Percentiles rank a stretch among this genome's conserved stretches.
Conservation (phyloP, 1,140 invertebrate species). For the Neomicropteryx cornuta region DNA sequence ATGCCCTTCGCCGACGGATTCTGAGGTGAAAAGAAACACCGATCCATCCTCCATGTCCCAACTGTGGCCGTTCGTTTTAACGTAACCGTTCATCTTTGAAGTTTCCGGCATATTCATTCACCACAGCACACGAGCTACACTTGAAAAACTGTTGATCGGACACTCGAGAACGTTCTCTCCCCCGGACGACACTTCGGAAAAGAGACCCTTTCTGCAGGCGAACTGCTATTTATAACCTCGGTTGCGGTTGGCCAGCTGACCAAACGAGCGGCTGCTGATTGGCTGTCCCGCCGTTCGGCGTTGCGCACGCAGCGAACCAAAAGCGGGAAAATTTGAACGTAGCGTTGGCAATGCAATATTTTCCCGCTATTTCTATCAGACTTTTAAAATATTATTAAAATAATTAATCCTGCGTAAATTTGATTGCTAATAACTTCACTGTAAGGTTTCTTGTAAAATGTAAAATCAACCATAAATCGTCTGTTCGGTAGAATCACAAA, state of each 20-base stretch:
- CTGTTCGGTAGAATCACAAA: too few relatives aligned
- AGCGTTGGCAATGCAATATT: too few relatives aligned
- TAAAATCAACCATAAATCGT: too few relatives aligned
- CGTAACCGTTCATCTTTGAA: slow-evolving; percentile 62
- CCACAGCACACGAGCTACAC: slow-evolving; percentile 7
- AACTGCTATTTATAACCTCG: slow-evolving; percentile 37
- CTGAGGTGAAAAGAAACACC: slow-evolving; percentile 95
- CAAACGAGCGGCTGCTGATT: slow-evolving; percentile 14
- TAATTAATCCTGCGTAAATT: too few relatives aligned
- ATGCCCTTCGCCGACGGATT: slow-evolving; percentile 98
- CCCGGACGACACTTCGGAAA: slow-evolving; percentile 34
- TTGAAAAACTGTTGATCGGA: not conserved
- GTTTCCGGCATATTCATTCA: slow-evolving; percentile 56
- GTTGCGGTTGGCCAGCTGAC: slow-evolving; percentile 17
- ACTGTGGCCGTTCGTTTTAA: slow-evolving; percentile 56
- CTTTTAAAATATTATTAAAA: too few relatives aligned
- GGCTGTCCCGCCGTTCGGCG: slow-evolving; percentile 20
- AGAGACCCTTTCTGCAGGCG: slow-evolving; percentile 29
- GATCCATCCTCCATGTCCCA: slow-evolving; percentile 73
- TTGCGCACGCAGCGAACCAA: too few relatives aligned
- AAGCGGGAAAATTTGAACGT: too few relatives aligned
- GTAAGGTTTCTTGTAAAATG: too few relatives aligned
- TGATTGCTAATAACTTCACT: too few relatives aligned
- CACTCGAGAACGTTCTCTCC: slow-evolving; percentile 2
- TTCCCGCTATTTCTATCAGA: too few relatives aligned